Conservation (phyloP, 1,140 invertebrate genomes). For the Drosophila hydei region DNA sequence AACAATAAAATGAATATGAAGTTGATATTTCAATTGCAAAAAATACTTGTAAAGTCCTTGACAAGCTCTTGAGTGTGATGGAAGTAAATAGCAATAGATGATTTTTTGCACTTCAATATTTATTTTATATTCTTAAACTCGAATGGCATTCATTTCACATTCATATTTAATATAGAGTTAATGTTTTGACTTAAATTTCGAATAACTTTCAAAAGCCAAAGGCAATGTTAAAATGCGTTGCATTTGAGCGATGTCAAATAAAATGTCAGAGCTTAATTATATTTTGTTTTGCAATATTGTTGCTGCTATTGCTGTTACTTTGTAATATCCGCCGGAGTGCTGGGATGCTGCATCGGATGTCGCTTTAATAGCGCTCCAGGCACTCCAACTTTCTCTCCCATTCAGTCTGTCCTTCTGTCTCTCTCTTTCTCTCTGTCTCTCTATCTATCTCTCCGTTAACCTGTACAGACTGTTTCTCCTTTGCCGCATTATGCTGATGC, state of each 20-base stretch:
- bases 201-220: not conserved
- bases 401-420: not conserved
- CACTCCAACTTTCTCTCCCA: constrained; percentile 11
- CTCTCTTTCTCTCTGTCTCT: not conserved
- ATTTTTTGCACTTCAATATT: no score
- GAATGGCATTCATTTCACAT: not conserved
- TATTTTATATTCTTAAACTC: no score
- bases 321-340: constrained; percentile 61
- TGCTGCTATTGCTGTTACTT: constrained; percentile 34
- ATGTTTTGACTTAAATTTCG: no score
- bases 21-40: no score
- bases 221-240: not conserved
- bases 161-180: no score
- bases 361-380: constrained; percentile 50
- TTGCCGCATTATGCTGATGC: constrained; percentile 59
- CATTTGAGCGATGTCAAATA: constrained; percentile 27
- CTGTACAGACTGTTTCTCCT: constrained; percentile 22
- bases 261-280: constrained; percentile 55
- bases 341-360: constrained; percentile 56
- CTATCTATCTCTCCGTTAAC: not conserved
- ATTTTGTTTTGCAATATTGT: constrained; percentile 37
- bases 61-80: no score
- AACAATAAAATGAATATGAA: no score
- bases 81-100: no score
- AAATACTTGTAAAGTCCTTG: no score